Percentiles rank a stretch among this genome's conserved stretches.
phyloP scores from a whole-genome alignment of 2,888 invertebrate species.

The Himalopsyche tibetana region DNA sequence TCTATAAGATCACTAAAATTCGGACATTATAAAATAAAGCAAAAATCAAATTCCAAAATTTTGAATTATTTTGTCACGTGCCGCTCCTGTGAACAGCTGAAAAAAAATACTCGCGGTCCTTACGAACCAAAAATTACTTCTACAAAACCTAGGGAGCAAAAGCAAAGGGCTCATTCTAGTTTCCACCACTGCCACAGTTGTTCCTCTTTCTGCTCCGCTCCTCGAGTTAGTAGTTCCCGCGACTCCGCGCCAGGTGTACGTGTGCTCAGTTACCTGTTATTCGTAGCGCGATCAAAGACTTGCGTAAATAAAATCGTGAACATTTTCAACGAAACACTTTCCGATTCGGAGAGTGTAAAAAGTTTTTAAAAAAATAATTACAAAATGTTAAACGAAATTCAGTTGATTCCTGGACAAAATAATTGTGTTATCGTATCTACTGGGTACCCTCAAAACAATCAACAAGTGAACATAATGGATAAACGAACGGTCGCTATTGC shows the following conservation, averaged over 20 bases:
- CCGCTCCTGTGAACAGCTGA: conserved; percentile 4
- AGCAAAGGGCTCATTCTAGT: conserved; percentile 65
- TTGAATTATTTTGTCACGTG: not conserved
- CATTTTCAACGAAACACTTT: conserved; percentile 9
- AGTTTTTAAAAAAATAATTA: not conserved
- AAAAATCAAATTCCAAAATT: not conserved
- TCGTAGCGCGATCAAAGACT: not conserved
- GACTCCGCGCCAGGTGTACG: conserved; percentile 44
- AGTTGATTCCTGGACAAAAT: conserved; percentile 77
- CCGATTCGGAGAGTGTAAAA: not conserved
- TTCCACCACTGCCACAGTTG: conserved; percentile 57
- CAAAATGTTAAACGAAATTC: conserved; percentile 77
- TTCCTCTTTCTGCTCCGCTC: conserved; percentile 46
- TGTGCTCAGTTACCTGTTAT: conserved; percentile 29
- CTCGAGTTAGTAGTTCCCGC: conserved; percentile 55
- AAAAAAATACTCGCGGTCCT: conserved; percentile 53
- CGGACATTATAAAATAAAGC: not conserved
- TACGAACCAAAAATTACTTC: conserved; percentile 62
- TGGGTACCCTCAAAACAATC: conserved; percentile 73
- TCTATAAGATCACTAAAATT: not conserved
- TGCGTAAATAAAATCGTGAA: conserved; percentile 37
- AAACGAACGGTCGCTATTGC: conserved; percentile 78
- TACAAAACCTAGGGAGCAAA: conserved; percentile 65
- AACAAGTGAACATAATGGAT: conserved; percentile 75
- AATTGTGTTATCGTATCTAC: conserved; percentile 81